Percentiles rank a stretch among this genome's conserved stretches.
Evolutionary conservation across 2,113 vertebrate genomes (phyloP).

Genomic region (Elaphurus davidianus): DNA sequence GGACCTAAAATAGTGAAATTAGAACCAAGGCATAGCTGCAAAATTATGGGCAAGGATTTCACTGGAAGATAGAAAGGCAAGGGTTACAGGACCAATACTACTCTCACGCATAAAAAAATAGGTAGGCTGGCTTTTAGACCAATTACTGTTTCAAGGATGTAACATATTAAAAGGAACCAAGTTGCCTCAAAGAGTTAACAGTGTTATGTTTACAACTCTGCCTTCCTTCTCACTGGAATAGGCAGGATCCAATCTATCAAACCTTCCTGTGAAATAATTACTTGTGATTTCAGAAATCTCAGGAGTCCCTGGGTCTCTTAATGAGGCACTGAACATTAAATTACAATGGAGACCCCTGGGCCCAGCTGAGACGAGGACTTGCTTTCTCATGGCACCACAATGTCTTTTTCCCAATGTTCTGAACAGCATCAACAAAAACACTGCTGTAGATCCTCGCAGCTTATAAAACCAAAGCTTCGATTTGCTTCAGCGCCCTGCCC

Average conservation of each 20-base stretch:
- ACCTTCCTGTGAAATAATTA: slow-evolving; percentile 48
- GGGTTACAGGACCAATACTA: neutral
- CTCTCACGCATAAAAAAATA: rapidly evolving
- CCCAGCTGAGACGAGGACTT: neutral
- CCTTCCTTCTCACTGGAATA: neutral
- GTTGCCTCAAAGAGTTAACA: neutral
- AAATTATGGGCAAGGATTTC: neutral
- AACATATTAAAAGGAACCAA: neutral
- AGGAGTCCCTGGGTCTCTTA: neutral
- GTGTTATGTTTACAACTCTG: too few relatives aligned
- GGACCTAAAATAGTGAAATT: neutral
- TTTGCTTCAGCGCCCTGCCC: neutral
- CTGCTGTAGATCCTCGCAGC: neutral
- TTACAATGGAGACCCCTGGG: neutral
- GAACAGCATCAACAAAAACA: neutral
- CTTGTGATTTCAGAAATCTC: slow-evolving; percentile 16
- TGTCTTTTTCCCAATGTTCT: slow-evolving; percentile 2
- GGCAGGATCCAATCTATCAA: neutral
- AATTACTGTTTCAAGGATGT: neutral
- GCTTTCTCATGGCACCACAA: neutral
- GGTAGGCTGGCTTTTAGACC: neutral
- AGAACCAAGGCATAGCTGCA: neutral
- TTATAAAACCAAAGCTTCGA: neutral
- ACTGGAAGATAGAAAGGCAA: neutral
- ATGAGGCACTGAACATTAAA: slow-evolving; percentile 50